Base-by-base conservation (phyloP, 2,113 vertebrate species). In the Eidolon helvum region DNA sequence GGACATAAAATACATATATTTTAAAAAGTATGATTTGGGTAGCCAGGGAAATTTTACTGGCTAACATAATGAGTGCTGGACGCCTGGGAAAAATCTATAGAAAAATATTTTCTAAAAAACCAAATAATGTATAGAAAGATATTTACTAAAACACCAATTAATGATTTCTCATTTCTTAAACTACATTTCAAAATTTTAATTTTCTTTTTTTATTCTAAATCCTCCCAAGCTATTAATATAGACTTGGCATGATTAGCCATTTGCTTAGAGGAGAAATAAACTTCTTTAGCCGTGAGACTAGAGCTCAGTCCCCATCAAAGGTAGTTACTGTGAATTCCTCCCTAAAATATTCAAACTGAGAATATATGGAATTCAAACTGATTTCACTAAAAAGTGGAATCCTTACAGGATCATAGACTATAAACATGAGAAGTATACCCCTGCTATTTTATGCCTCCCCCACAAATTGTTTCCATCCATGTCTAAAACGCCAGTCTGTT, bases 311-410 rank as follows among this genome's bases (percentile, higher is more conserved):
- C 53, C 87, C 48, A 79, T 90, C 24, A 87, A 50, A 92, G 48
- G 8, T 82, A 85, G 65, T 87, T 84, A 77, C 16, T 95, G 75
- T 80, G 59, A 98, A 96, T 91, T 97, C 74, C 50, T 96, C 75
- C 53, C 63, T 92, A 94, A 79, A 97, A 78, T 38, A 96, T 61
- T 83, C 61, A 96, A 84, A 85, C 35, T 59, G 24, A 96, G 26
- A 53, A 96, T 87, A 94, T 69, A 82, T 77, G 30, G 24, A 57
- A 97, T 95, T 21, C 77, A 96, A 94, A 50, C 22, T 53, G 53
- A 43, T 65, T 90, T 90, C n/a, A 65, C 63, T 95, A n/a, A 75
- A 84, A 93, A 74, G 59, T 38, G 45, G 94, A 96, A 72, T 90
- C 45, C 4, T 93, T 92, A 71, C 4, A 72, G 21, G 35, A 63